A percentile compares a stretch with the other conserved stretches of the same genome.
Conservation (phyloP, 2,797 vertebrate species). For the Sarcoramphus papa region DNA sequence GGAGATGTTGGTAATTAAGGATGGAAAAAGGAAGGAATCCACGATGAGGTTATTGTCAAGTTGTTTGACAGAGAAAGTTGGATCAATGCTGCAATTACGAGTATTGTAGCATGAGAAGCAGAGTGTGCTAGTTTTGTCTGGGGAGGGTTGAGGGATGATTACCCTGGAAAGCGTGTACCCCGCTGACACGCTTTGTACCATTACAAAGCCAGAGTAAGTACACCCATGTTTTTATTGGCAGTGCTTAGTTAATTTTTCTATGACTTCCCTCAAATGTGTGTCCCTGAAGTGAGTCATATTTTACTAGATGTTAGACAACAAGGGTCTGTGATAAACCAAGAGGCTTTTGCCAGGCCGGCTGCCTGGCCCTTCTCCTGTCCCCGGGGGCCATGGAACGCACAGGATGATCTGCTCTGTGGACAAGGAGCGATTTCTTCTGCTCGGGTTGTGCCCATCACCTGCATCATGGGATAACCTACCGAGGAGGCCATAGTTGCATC, state of each 20-base stretch:
- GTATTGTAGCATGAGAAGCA: not conserved
- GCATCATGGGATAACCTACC: not conserved
- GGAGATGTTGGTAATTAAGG: not conserved
- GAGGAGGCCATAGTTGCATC: not conserved
- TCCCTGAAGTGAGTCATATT: conserved; percentile 43
- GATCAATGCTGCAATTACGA: not conserved
- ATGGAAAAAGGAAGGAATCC: not conserved
- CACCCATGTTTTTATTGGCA: conserved; percentile 58
- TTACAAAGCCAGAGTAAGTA: conserved; percentile 22
- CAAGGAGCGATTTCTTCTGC: not conserved
- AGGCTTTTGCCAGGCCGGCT: not conserved
- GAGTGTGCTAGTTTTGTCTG: not conserved
- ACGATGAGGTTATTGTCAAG: not conserved
- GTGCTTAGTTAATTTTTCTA: conserved; percentile 9
- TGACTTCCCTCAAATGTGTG: conserved; percentile 1
- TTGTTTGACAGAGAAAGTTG: not conserved
- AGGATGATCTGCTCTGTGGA: not conserved
- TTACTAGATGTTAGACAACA: not conserved
- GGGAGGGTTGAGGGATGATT: not conserved
- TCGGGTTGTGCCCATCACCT: not conserved
- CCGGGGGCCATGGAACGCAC: not conserved
- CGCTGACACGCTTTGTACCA: not conserved
- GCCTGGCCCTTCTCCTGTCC: not conserved
- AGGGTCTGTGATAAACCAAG: not conserved
- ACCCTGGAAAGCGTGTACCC: not conserved